A percentile compares a stretch with the other conserved stretches of the same genome.
These are phyloP conservation scores for Cirrhinus mrigala DNA, from an alignment of 2,797 vertebrate species.

Conservation along the genomic window DNA sequence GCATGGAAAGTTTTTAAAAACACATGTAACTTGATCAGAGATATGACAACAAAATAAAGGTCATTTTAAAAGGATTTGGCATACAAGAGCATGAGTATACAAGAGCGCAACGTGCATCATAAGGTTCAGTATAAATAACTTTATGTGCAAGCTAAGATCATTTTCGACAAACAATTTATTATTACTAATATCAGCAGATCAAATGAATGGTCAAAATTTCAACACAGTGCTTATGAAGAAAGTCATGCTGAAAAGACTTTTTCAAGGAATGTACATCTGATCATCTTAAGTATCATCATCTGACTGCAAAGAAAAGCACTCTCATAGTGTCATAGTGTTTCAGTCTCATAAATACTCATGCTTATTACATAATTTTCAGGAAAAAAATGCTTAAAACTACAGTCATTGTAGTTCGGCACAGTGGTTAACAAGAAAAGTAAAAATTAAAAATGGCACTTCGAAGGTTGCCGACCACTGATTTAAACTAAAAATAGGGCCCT, in stretches of 20 bases:
- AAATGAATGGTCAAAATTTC: background rate
- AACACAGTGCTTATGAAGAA: conserved; percentile 5
- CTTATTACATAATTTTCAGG: background rate
- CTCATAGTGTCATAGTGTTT: conserved; percentile 12
- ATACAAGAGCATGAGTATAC: background rate
- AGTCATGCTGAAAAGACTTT: background rate
- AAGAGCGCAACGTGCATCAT: background rate
- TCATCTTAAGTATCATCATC: background rate
- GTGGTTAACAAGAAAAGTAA: too few species aligned
- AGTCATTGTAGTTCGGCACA: background rate
- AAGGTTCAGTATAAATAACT: background rate
- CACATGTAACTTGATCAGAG: conserved; percentile 45
- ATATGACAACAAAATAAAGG: conserved; percentile 36
- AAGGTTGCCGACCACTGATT: too few species aligned
- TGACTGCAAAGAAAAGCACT: conserved; percentile 43
- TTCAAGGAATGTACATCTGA: background rate
- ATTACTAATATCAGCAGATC: background rate
- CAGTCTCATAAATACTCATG: background rate
- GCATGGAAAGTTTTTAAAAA: conserved; percentile 31
- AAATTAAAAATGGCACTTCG: too few species aligned
- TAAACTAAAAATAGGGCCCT: too few species aligned
- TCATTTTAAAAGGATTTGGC: conserved; percentile 11
- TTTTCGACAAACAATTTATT: background rate
- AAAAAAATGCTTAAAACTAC: background rate
- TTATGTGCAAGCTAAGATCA: background rate